A percentile compares a stretch with the other conserved stretches of the same genome.
phyloP scores from a whole-genome alignment of 2,888 invertebrate species.

The Himalopsyche japonica region DNA sequence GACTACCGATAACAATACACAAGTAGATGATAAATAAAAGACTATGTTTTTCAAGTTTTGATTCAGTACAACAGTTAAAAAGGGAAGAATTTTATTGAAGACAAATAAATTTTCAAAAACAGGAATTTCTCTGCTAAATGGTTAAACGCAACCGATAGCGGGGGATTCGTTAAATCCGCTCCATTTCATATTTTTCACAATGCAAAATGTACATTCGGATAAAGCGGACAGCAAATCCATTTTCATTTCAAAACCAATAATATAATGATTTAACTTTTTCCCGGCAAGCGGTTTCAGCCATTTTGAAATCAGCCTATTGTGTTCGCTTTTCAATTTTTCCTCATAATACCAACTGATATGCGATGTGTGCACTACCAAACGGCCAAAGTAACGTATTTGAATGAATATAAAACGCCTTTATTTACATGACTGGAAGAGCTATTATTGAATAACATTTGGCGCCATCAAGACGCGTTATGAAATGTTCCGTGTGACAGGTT shows the following conservation, averaged over 20 bases:
- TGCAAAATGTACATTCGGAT: neutral
- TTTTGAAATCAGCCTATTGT: neutral
- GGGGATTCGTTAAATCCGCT: neutral
- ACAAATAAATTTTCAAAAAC: neutral
- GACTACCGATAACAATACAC: too few relatives aligned
- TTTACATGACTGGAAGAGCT: neutral
- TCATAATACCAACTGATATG: conserved; percentile 3
- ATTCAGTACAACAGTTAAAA: too few relatives aligned
- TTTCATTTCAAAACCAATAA: neutral
- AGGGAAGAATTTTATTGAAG: too few relatives aligned
- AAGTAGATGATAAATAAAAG: too few relatives aligned
- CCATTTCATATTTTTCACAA: neutral
- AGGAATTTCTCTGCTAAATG: neutral
- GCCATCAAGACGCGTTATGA: neutral
- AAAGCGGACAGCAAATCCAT: neutral
- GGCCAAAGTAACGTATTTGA: neutral
- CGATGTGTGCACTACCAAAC: neutral
- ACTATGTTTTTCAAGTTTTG: too few relatives aligned
- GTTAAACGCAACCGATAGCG: neutral
- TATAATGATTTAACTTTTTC: neutral
- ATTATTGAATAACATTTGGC: neutral
- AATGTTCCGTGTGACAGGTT: neutral
- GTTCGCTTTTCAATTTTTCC: conserved; percentile 10
- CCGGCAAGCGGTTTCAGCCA: neutral
- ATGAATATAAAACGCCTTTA: neutral